Percentiles rank a stretch among this genome's conserved stretches.
Conservation (phyloP, 2,888 invertebrate species). For the Alloplasta piceator region DNA sequence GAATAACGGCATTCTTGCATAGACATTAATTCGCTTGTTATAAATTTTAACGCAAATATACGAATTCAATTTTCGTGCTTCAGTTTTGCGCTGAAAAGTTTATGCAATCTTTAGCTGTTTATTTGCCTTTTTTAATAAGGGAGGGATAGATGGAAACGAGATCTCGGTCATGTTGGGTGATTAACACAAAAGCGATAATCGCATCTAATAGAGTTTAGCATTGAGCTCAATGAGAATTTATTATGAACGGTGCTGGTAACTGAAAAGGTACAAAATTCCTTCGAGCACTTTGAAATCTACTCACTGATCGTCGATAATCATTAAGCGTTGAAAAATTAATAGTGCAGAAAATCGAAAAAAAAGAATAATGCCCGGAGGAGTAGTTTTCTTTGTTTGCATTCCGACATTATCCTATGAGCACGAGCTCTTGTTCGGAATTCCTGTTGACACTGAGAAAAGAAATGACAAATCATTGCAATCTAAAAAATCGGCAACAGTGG, state of each 20-base stretch:
- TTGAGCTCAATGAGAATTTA: slow-evolving; percentile 28
- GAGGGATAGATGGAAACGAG: slow-evolving; percentile 7
- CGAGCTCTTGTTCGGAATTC: slow-evolving; percentile 84
- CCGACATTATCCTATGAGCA: slow-evolving; percentile 89
- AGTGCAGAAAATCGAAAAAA: background rate
- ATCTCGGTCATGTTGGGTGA: slow-evolving; percentile 40
- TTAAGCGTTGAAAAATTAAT: background rate
- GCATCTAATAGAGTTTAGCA: slow-evolving; percentile 39
- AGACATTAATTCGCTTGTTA: no score
- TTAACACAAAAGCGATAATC: slow-evolving; percentile 42
- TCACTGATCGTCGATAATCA: background rate
- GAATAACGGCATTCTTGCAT: no score
- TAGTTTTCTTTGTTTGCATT: slow-evolving; percentile 88
- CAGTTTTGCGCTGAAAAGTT: no score
- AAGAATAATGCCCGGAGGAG: slow-evolving; percentile 83
- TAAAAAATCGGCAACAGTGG: slow-evolving; percentile 70
- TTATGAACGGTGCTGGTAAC: background rate
- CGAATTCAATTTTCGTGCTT: no score
- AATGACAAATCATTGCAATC: slow-evolving; percentile 62
- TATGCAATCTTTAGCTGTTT: no score
- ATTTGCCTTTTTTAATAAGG: no score
- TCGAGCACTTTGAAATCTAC: background rate
- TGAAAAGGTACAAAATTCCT: background rate
- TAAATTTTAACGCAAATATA: no score
- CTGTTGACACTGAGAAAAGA: slow-evolving; percentile 70